Conservation (phyloP, 2,888 invertebrate genomes). For the Ecdyonurus torrentis region DNA sequence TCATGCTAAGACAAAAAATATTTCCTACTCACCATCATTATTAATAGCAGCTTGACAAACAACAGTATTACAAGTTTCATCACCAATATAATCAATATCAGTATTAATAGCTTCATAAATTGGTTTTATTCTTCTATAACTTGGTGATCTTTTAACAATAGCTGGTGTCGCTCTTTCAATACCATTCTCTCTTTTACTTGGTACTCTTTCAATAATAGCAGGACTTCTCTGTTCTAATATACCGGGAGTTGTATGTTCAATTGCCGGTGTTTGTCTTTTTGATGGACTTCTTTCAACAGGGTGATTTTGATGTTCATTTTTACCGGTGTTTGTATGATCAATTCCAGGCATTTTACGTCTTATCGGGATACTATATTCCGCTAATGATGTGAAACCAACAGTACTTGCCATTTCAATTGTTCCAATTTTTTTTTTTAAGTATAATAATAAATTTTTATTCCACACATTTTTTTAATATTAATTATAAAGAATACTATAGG, state of each 20-base stretch:
- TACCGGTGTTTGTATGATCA: not conserved
- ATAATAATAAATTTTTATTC: no score
- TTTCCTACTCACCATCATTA: not conserved
- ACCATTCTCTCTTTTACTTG: not conserved
- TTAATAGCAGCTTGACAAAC: not conserved
- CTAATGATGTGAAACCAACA: not conserved
- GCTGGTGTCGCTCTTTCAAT: not conserved
- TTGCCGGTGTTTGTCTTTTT: not conserved
- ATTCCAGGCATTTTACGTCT: not conserved
- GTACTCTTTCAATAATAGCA: not conserved
- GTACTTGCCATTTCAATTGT: not conserved
- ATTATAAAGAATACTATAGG: no score
- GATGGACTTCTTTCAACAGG: not conserved
- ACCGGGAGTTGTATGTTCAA: not conserved
- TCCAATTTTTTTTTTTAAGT: no score
- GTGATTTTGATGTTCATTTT: not conserved
- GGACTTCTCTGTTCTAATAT: not conserved
- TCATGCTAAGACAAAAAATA: no score
- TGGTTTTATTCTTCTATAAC: not conserved
- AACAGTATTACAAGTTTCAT: not conserved
- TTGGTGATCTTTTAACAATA: not conserved
- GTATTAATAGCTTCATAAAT: not conserved
- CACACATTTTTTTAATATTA: no score
- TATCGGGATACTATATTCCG: not conserved
- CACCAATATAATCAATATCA: not conserved